Evolutionary conservation across 64 coral and sea anemone species (phyloP), one percentile per base, ranked within the genome.

Genomic region (Hydrozoanthus tunicans): DNA sequence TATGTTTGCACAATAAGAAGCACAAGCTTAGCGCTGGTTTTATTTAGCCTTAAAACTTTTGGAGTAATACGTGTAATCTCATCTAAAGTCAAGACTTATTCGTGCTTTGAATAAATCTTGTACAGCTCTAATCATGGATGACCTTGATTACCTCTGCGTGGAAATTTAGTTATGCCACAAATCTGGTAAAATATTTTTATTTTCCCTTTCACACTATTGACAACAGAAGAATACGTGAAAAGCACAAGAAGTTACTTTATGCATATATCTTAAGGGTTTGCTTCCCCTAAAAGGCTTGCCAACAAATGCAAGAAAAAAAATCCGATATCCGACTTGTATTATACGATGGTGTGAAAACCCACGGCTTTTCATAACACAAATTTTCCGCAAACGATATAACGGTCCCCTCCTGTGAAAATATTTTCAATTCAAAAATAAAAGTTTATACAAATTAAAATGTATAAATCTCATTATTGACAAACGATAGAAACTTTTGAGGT

Each of bases 301-400:
- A 17, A 5, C 9, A n/a, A 9, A 61, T 26, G 61, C 4, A 8
- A 58, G 54, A 4, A 23, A 51, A 74, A 43, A 56, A 5, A 24
- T 60, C 32, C 32, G 61, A 17, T 80, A 60, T 9, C n/a, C 58
- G 43, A 26, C 59, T 62, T 12, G 0, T 6, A 62, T 12, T 73
- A 24, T 86, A 4, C 32, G 54, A 73, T 11, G 20, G n/a, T 71
- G 83, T 20, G 70, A 88, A 55, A 74, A 25, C 24, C 24, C 9
- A 74, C 68, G 27, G 13, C 52, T 86, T 71, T 53, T 58, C 56
- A 74, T 88, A 56, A 70, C 56, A 59, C 7, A 88, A 74, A 74
- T n/a, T 59, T 74, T 75, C 84, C 84, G n/a, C n/a, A 56, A 59
- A 86, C 20, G 83, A 86, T 12, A 55, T 23, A 58, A 86, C 27